These are phyloP conservation scores for Lepidurus packardi DNA, from an alignment of 1,140 invertebrate genomes.

Conservation along the genomic window DNA sequence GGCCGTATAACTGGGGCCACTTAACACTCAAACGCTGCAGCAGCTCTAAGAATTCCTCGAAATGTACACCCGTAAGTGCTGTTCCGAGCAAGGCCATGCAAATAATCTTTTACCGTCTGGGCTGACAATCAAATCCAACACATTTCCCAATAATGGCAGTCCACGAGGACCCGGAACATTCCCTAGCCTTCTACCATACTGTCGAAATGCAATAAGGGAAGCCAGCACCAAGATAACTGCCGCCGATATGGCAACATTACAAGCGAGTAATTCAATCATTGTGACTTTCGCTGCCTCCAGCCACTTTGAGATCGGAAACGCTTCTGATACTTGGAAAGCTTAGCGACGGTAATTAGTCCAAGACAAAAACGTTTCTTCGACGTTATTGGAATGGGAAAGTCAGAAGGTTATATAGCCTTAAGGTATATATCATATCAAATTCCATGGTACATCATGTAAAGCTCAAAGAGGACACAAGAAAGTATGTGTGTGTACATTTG, in stretches of 20 bases:
- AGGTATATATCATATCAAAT: background rate
- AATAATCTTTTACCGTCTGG: conserved; percentile 15
- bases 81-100: too few species aligned
- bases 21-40: background rate
- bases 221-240: background rate
- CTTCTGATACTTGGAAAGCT: background rate
- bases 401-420: background rate
- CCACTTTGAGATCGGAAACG: too few species aligned
- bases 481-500: background rate
- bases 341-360: background rate
- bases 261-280: background rate
- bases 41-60: background rate
- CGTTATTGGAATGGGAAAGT: background rate
- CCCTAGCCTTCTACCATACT: background rate
- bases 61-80: too few species aligned
- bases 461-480: background rate
- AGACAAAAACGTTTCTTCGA: background rate
- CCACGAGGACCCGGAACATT: background rate
- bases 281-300: background rate
- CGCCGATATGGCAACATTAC: background rate
- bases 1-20: background rate
- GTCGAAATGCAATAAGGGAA: background rate
- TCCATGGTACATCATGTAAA: background rate
- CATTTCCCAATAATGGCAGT: background rate
- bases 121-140: background rate